Conservation (phyloP, 1,140 invertebrate genomes). For the Heliconius hewitsoni region DNA sequence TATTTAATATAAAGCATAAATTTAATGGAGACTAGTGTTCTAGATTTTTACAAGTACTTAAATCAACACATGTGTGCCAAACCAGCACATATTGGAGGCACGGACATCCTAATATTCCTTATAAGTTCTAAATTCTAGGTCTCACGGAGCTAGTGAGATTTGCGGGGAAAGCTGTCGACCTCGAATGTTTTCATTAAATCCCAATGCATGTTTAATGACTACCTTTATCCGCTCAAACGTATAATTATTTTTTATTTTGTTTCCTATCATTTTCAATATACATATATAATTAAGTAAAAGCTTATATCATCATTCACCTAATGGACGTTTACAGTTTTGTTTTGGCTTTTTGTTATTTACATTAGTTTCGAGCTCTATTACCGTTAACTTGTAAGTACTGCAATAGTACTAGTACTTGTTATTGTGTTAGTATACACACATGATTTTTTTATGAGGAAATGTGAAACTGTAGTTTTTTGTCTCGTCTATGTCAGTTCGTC, state of each 20-base stretch:
- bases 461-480: too few relatives aligned
- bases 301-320: background rate
- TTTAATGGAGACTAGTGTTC: background rate
- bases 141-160: conserved; percentile 42
- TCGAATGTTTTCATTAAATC: conserved; percentile 40
- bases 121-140: conserved; percentile 48
- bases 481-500: too few relatives aligned
- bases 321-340: conserved; percentile 4
- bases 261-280: conserved; percentile 12
- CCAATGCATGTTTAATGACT: conserved; percentile 39
- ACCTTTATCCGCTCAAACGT: conserved; percentile 12
- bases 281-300: background rate
- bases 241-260: conserved; percentile 3
- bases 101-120: conserved; percentile 45
- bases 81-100: background rate
- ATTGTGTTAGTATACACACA: too few relatives aligned
- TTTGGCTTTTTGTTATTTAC: background rate
- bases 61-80: background rate
- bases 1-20: background rate
- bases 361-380: background rate
- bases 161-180: conserved; percentile 44
- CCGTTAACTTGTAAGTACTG: too few relatives aligned
- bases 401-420: too few relatives aligned
- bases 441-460: too few relatives aligned
- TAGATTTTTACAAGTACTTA: background rate